Evolutionary conservation across 2,888 invertebrate species (phyloP), one percentile per base, ranked within the genome.

Genomic region (Ephialtes manifestator): DNA sequence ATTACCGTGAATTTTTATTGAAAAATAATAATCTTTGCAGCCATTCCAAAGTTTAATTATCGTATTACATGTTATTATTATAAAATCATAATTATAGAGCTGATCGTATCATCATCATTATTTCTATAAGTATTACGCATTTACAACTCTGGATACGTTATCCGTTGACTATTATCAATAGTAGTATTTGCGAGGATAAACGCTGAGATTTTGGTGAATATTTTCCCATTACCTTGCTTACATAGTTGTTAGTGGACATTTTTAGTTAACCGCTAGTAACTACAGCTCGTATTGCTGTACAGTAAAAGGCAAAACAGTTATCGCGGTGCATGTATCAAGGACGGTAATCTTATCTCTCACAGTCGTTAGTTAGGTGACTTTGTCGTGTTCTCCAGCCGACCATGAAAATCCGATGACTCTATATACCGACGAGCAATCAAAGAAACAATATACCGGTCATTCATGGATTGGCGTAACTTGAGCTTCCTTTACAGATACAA

Each of bases 341-440:
- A 35, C 18, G 60, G 78, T 70, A 78, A 78, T 78, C 78, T 78
- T 48, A 78, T 70, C 70, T 63, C n/a, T 31, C 5, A 28, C 0
- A 31, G n/a, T n/a, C 39, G 65, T n/a, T 68, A 65, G 39, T 72
- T 18, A 20, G 39, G 28, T 31, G 60, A 60, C 60, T 31, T 31
- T 63, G 20, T 35, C 18, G 18, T 15, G 43, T 53, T 65, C 18
- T 20, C n/a, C 51, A 18, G n/a, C 8, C 43, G 79, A 80, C 72
- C 72, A 65, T 80, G 79, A 80, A 53, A 70, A 72, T 48, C 13
- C 35, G 20, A 68, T 43, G 20, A 51, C 35, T 11, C 15, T 24
- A 58, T 28, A 31, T 31, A 39, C 39, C 46, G 46, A 15, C 31
- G 31, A 53, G 51, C 43, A 35, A 80, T 55, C 43, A 58, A 55